Evolutionary conservation across 1,140 invertebrate genomes (phyloP), one percentile per base, ranked within the genome.

Genomic region (Cydia strobilella): DNA sequence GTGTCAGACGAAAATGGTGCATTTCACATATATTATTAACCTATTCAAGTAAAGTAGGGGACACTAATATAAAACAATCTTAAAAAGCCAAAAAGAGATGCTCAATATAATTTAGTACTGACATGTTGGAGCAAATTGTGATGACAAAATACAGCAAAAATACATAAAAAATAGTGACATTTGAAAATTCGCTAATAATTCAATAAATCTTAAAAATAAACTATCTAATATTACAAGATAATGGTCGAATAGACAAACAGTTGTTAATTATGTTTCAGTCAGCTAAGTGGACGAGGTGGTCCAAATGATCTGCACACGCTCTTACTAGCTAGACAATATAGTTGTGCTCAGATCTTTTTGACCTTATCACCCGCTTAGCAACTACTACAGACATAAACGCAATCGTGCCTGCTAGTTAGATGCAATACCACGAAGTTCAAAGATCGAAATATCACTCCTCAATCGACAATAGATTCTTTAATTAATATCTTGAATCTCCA

Each of bases 131-230:
- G 65, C 65, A 69, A 20, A 35, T 18, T 69, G 65, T 69, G 31
- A 69, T 69, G 65, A 69, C 25, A 66, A 39, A 69, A 69, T 69
- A 69, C 65, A 69, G 65, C 31, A 42, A 35, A 31, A 69, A 35
- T 69, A 69, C 27, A 20, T 69, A 69, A 69, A 69, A 35, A 69
- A 69, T 35, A 69, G 27, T 69, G 65, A 69, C 65, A 69, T 69
- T 69, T 69, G 27, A 69, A 69, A 69, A 69, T 69, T 69, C 31
- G 65, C 65, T 69, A 69, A 35, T 69, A 69, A 69, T 27, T 69
- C 27, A 69, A 69, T 69, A 69, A 69, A 69, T 69, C 65, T 69
- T 69, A 69, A 69, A 69, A 69, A 69, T 69, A 69, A 69, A 6
- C 65, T 69, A 69, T 42, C 35, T 69, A 69, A 69, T 69, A 69